These are phyloP conservation scores for Paralvinella palmiformis DNA, from an alignment of 1,140 invertebrate genomes.

Conservation along the genomic window DNA sequence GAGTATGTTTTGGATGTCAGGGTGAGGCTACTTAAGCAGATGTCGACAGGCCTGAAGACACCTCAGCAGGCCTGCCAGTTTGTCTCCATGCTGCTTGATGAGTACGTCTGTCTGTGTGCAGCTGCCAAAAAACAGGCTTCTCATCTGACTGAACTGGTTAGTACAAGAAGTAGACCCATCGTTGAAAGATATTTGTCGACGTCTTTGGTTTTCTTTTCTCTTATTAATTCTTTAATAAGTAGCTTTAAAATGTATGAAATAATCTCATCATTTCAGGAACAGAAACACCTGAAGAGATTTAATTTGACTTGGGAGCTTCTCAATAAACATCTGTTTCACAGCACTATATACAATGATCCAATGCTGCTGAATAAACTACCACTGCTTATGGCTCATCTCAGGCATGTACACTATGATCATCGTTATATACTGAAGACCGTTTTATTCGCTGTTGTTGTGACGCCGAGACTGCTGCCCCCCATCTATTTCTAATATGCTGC, in stretches of 20 bases:
- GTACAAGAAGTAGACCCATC: neutral
- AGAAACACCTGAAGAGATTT: conserved; percentile 56
- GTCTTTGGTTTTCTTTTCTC: conserved; percentile 1
- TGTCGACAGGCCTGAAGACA: conserved; percentile 47
- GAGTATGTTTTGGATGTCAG: conserved; percentile 62
- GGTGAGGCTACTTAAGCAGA: conserved; percentile 56
- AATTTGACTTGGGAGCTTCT: conserved; percentile 60
- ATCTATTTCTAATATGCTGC: neutral
- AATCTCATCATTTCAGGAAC: conserved; percentile 40
- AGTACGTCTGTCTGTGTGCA: conserved; percentile 58
- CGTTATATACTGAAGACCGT: neutral
- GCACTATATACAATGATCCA: conserved; percentile 59
- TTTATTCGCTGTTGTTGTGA: neutral
- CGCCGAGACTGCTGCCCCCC: neutral
- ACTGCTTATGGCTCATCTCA: conserved; percentile 54
- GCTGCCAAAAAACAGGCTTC: conserved; percentile 56
- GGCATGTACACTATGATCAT: conserved; percentile 23
- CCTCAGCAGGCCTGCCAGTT: conserved; percentile 44
- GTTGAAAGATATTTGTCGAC: neutral
- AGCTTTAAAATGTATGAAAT: neutral
- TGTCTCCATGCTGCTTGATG: conserved; percentile 55
- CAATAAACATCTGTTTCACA: conserved; percentile 62
- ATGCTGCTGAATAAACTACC: conserved; percentile 58
- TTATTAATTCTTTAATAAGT: conserved; percentile 10
- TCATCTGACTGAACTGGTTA: conserved; percentile 53